These are phyloP conservation scores for Bergia puertoricense DNA, from an alignment of 92 coral and sea anemone genomes.

Conservation along the genomic window DNA sequence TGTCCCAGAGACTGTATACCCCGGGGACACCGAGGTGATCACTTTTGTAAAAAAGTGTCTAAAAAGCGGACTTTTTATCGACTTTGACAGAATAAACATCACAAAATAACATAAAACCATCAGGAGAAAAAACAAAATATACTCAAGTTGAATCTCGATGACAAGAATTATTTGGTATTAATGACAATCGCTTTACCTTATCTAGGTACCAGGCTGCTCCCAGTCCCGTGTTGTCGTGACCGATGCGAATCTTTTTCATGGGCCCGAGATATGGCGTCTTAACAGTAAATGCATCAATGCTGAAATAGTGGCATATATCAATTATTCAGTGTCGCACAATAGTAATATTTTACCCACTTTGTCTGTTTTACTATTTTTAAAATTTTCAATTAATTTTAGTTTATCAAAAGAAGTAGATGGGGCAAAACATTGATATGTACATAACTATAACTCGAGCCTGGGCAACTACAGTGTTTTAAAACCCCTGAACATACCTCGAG, in stretches of 20 bases:
- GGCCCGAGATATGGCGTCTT: slow-evolving; percentile 64
- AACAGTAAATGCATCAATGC: slow-evolving; percentile 15
- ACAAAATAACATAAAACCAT: too few species aligned
- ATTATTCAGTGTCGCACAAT: not conserved
- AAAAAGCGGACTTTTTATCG: not conserved
- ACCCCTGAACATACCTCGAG: slow-evolving; percentile 23
- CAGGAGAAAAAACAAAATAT: not conserved
- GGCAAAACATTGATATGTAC: too few species aligned
- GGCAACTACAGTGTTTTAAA: too few species aligned
- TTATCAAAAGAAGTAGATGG: too few species aligned
- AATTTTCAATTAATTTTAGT: too few species aligned
- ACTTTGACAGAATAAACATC: not conserved
- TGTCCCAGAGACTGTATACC: too few species aligned
- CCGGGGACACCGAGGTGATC: too few species aligned
- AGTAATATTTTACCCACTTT: not conserved
- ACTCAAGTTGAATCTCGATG: too few species aligned
- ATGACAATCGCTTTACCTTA: slow-evolving; percentile 46
- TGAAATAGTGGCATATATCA: not conserved
- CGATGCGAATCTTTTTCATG: slow-evolving; percentile 79
- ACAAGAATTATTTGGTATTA: not conserved
- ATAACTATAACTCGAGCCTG: too few species aligned
- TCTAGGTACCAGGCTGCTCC: slow-evolving; percentile 89
- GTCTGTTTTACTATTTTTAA: not conserved
- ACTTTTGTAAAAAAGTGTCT: too few species aligned
- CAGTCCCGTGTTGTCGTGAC: slow-evolving; percentile 85